phyloP scores from a whole-genome alignment of 2,888 invertebrate species.

The Scaptomyza tumidula region DNA sequence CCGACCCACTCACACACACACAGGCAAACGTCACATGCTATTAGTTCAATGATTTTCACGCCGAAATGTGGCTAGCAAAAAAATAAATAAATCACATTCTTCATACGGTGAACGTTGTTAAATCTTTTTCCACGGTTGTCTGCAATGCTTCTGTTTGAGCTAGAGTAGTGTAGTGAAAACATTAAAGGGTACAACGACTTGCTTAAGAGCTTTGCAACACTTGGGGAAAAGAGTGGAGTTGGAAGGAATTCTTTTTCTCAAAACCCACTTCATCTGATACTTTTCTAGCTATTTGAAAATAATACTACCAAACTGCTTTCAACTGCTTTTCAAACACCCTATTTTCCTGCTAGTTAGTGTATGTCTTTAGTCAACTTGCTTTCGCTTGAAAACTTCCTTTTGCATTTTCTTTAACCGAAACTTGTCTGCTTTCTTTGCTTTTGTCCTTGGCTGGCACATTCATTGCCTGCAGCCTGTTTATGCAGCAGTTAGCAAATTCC shows the following conservation, averaged over 20 bases:
- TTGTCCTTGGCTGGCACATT: slow-evolving; percentile 64
- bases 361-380: slow-evolving; percentile 11
- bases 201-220: neutral
- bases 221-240: neutral
- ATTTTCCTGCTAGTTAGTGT: slow-evolving; percentile 8
- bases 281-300: no score
- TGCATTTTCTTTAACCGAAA: slow-evolving; percentile 27
- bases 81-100: slow-evolving; percentile 56
- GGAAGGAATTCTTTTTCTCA: no score
- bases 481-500: slow-evolving; percentile 81
- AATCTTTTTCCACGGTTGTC: slow-evolving; percentile 66
- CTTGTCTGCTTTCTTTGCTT: slow-evolving; percentile 20
- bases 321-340: no score
- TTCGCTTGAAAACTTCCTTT: neutral
- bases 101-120: slow-evolving; percentile 48
- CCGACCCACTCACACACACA: slow-evolving; percentile 8
- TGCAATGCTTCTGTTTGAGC: slow-evolving; percentile 31
- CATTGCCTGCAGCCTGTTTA: slow-evolving; percentile 82
- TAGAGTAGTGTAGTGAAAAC: slow-evolving; percentile 19
- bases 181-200: slow-evolving; percentile 3
- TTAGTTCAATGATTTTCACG: slow-evolving; percentile 82
- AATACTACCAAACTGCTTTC: no score
- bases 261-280: no score
- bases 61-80: slow-evolving; percentile 51
- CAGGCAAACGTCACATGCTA: slow-evolving; percentile 70